A percentile compares a stretch with the other conserved stretches of the same genome.
phyloP scores from a whole-genome alignment of 2,888 invertebrate genomes.

The Tetramorium bicarinatum region DNA sequence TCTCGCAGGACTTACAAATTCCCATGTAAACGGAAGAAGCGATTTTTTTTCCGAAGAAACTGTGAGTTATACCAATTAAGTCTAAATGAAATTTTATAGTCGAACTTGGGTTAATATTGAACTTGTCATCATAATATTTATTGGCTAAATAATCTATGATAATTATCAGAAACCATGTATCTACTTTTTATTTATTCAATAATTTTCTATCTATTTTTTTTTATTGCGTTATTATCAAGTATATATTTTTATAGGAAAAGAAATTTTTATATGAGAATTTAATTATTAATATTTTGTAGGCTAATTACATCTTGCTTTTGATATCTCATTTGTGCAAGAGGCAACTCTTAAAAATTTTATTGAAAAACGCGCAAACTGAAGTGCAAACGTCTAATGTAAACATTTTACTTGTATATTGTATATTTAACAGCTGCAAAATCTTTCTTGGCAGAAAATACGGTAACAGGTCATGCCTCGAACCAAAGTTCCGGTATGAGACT shows the following conservation, averaged over 20 bases:
- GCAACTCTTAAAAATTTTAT: not conserved
- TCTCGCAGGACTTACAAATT: not conserved
- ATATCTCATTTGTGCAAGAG: not conserved
- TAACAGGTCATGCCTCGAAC: conserved; percentile 18
- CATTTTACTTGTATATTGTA: not conserved
- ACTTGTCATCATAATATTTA: not conserved
- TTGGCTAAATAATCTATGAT: not conserved
- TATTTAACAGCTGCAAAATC: conserved; percentile 9
- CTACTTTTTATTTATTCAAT: not conserved
- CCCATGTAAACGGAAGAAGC: not conserved
- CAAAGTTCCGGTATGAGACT: conserved; percentile 32
- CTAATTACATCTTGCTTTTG: not conserved
- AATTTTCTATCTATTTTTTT: not conserved
- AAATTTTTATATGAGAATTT: not conserved
- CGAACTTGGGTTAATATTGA: not conserved
- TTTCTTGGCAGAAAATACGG: not conserved
- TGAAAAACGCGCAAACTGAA: not conserved
- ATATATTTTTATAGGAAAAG: not conserved
- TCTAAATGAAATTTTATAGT: not conserved
- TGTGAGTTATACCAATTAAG: too few species aligned
- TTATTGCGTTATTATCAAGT: not conserved
- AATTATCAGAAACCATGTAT: not conserved
- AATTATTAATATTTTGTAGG: not conserved
- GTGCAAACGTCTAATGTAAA: not conserved
- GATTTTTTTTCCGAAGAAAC: not conserved